A percentile compares a stretch with the other conserved stretches of the same genome.
Conservation (phyloP, 2,113 vertebrate genomes). For the Seriola rivoliana region DNA sequence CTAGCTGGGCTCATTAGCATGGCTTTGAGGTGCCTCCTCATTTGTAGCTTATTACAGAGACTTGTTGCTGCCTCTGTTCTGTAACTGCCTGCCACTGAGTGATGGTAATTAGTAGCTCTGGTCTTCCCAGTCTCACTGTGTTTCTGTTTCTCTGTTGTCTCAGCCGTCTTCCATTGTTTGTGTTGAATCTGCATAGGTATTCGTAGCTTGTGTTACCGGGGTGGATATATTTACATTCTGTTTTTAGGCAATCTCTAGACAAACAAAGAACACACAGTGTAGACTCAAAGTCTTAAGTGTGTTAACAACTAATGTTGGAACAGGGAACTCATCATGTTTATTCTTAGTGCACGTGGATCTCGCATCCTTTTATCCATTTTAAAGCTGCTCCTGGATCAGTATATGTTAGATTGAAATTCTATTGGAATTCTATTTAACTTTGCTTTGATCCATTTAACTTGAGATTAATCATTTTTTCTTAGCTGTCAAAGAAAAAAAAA, state of each 20-base stretch:
- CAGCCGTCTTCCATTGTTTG: constrained; percentile 9
- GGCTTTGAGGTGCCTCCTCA: constrained; percentile 76
- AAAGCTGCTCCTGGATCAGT: constrained; percentile 13
- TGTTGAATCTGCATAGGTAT: not conserved
- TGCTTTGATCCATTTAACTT: not conserved
- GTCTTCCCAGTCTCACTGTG: constrained; percentile 31
- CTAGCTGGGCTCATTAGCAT: constrained; percentile 75
- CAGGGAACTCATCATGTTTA: constrained; percentile 1
- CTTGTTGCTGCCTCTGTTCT: constrained; percentile 67
- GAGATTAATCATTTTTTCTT: not conserved
- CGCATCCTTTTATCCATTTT: not conserved
- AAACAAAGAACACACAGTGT: constrained; percentile 7
- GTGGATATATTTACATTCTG: not conserved
- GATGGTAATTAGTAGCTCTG: constrained; percentile 51
- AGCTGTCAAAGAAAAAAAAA: not conserved
- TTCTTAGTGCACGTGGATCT: not conserved
- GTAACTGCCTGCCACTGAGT: constrained; percentile 47
- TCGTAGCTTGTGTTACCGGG: constrained; percentile 18
- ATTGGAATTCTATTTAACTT: not conserved
- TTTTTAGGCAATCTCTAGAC: not conserved
- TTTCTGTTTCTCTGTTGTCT: constrained; percentile 3
- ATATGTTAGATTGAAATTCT: not conserved
- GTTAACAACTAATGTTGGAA: not conserved
- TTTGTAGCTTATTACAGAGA: constrained; percentile 67
- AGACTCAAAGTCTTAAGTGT: not conserved